phyloP scores from a whole-genome alignment of 2,113 vertebrate species.

The Pomatostomus ruficeps region DNA sequence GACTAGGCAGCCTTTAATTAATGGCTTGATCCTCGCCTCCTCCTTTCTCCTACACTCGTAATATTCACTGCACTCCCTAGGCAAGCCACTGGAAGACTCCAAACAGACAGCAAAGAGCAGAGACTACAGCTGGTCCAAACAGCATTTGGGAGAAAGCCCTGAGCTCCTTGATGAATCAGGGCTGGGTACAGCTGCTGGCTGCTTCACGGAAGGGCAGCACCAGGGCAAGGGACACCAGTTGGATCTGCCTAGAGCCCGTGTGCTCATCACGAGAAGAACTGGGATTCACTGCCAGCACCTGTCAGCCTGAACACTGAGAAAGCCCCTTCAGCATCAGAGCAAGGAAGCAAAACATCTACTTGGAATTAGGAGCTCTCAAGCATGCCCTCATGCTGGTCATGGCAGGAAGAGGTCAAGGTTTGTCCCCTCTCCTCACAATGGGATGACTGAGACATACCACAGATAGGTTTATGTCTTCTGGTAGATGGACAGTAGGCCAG shows the following conservation, averaged over 20 bases:
- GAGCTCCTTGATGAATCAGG: neutral
- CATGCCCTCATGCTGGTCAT: fast-evolving
- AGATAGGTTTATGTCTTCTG: neutral
- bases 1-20: neutral
- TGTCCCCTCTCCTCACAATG: neutral
- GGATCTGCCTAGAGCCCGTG: neutral
- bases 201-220: neutral
- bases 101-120: neutral
- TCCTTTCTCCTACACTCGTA: neutral
- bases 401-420: neutral
- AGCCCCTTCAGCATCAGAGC: neutral
- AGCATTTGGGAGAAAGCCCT: neutral
- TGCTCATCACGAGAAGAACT: neutral
- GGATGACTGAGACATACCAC: neutral
- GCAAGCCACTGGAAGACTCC: neutral
- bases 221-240: neutral
- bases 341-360: neutral
- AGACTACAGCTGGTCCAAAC: neutral
- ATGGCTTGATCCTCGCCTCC: neutral
- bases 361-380: neutral
- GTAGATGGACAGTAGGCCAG: neutral
- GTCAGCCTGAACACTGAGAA: neutral
- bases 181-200: neutral
- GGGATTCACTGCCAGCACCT: neutral
- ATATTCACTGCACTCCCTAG: neutral